Percentiles rank a stretch among this genome's conserved stretches.
These are phyloP conservation scores for Platichthys flesus DNA, from an alignment of 2,113 vertebrate species.

Conservation along the genomic window DNA sequence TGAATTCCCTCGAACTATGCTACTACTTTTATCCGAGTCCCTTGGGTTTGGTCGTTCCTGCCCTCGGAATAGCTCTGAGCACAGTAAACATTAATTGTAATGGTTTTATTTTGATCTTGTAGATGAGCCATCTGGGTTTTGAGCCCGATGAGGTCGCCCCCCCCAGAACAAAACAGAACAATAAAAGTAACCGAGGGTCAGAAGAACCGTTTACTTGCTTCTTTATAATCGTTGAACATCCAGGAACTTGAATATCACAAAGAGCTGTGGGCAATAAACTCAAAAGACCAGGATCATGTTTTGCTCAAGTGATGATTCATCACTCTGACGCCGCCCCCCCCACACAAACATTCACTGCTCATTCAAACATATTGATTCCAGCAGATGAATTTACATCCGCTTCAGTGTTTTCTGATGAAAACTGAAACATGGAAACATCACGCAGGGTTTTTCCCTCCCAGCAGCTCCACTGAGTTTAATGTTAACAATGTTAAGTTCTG, in stretches of 20 bases:
- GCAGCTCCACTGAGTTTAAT: slow-evolving; percentile 24
- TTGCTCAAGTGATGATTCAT: no score
- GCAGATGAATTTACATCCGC: slow-evolving; percentile 21
- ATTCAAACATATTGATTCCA: background rate
- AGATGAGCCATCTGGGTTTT: background rate
- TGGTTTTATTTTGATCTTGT: background rate
- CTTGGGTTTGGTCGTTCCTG: background rate
- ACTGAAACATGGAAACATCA: slow-evolving; percentile 55
- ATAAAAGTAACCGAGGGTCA: background rate
- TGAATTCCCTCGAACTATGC: background rate
- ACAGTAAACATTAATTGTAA: background rate
- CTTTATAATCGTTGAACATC: background rate
- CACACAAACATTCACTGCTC: background rate
- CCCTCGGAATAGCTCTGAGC: background rate
- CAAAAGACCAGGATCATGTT: no score
- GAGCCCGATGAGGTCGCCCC: background rate
- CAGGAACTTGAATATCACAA: no score
- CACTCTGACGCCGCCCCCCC: background rate
- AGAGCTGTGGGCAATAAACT: background rate
- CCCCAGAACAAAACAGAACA: background rate
- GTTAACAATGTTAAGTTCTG: slow-evolving; percentile 63
- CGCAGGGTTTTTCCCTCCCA: background rate
- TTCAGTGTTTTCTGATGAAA: slow-evolving; percentile 51
- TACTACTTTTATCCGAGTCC: background rate
- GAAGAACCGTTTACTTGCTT: background rate